A percentile compares a stretch with the other conserved stretches of the same genome.
Conservation (phyloP, 2,888 invertebrate genomes). For the Clepsis dumicolana region DNA sequence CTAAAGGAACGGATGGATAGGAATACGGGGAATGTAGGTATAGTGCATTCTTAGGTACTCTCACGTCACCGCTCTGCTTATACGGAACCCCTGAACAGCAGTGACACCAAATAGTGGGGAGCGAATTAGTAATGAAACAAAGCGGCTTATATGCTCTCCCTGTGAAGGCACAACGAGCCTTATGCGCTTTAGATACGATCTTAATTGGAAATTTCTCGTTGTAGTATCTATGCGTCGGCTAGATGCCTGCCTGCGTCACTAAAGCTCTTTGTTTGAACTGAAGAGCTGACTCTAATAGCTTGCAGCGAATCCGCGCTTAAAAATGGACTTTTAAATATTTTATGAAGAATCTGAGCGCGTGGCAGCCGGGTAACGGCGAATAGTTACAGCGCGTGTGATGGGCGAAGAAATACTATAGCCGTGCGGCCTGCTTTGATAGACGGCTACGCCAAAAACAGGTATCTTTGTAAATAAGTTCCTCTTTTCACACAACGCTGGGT, state of each 20-base stretch:
- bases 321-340: slow-evolving; percentile 84
- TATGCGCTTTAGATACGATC: slow-evolving; percentile 72
- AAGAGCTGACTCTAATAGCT: slow-evolving; percentile 85
- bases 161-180: slow-evolving; percentile 67
- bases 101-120: slow-evolving; percentile 83
- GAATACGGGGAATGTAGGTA: slow-evolving; percentile 8
- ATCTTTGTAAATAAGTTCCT: too few species aligned
- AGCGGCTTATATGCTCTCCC: slow-evolving; percentile 68
- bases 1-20: slow-evolving; percentile 11
- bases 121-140: slow-evolving; percentile 80
- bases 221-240: slow-evolving; percentile 67
- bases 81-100: slow-evolving; percentile 73
- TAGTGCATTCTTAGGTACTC: slow-evolving; percentile 15
- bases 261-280: slow-evolving; percentile 83
- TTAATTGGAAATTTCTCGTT: slow-evolving; percentile 71
- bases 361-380: slow-evolving; percentile 43
- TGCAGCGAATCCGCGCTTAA: slow-evolving; percentile 81
- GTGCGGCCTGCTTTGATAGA: background rate
- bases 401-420: slow-evolving; percentile 2
- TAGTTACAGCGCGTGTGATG: slow-evolving; percentile 29
- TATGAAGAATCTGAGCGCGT: slow-evolving; percentile 69
- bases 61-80: slow-evolving; percentile 68
- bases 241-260: slow-evolving; percentile 75
- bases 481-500: too few species aligned
- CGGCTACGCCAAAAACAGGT: background rate